Evolutionary conservation across 2,797 vertebrate species (phyloP).

Genomic region (Acipenser oxyrinchus): DNA sequence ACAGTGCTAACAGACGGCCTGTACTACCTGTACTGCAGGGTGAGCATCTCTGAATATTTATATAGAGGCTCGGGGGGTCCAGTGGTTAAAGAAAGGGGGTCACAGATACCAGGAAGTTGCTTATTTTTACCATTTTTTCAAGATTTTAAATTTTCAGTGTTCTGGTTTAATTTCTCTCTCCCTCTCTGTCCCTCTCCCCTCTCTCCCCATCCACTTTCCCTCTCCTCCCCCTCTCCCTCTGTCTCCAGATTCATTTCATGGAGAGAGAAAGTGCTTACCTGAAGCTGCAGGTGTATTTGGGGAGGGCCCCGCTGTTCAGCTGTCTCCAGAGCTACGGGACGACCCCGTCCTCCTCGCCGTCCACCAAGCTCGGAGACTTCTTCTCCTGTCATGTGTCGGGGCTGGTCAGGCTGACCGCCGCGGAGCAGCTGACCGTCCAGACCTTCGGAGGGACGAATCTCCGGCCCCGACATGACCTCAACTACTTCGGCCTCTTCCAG

Average conservation of each 20-base stretch:
- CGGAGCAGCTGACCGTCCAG: conserved; percentile 51
- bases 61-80: no score
- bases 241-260: conserved; percentile 74
- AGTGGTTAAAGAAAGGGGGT: no score
- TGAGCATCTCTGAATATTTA: conserved; percentile 36
- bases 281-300: conserved; percentile 77
- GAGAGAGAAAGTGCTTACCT: conserved; percentile 79
- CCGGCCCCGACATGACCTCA: conserved; percentile 46
- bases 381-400: conserved; percentile 82
- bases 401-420: conserved; percentile 66
- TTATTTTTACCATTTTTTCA: no score
- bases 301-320: conserved; percentile 54
- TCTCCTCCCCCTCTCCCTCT: no score
- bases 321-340: conserved; percentile 83
- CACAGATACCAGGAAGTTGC: no score
- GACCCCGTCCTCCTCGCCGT: conserved; percentile 63
- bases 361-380: conserved; percentile 59
- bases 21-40: conserved; percentile 88
- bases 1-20: conserved; percentile 68
- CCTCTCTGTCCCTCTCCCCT: background rate
- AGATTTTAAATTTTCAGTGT: no score
- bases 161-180: no score
- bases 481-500: conserved; percentile 86
- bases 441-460: conserved; percentile 42
- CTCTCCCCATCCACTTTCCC: background rate